Conservation (phyloP, 2,113 vertebrate genomes). For the Fukomys damarensis region DNA sequence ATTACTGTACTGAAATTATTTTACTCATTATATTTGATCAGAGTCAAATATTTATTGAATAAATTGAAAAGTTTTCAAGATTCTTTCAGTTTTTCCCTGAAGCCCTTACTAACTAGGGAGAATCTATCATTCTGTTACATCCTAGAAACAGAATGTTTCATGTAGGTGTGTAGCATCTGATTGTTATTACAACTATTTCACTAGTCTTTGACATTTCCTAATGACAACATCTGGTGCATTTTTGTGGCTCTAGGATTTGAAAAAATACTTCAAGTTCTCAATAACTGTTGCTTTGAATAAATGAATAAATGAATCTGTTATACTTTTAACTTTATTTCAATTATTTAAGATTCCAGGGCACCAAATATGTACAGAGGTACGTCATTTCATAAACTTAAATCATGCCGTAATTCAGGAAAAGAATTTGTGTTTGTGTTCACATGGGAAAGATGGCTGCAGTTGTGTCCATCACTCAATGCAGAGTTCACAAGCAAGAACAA, state of each 20-base stretch:
- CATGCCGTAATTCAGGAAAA: background rate
- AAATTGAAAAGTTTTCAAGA: background rate
- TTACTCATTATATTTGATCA: background rate
- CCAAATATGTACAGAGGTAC: background rate
- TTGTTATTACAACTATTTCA: background rate
- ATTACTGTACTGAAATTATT: background rate
- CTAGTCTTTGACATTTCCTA: background rate
- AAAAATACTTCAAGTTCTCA: background rate
- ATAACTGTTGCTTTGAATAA: background rate
- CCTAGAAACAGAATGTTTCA: background rate
- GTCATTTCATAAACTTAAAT: background rate
- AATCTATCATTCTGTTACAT: background rate
- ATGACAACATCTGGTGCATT: background rate
- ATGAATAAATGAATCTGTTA: background rate
- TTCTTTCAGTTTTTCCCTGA: conserved; percentile 7
- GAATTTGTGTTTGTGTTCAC: background rate
- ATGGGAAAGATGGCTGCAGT: background rate
- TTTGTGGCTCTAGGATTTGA: background rate
- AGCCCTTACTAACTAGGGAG: background rate
- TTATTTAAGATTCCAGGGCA: background rate
- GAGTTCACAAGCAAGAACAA: background rate
- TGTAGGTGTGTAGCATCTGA: background rate
- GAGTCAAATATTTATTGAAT: background rate
- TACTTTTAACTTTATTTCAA: background rate
- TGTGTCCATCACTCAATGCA: background rate